Evolutionary conservation across 1,140 invertebrate species (phyloP), one percentile per base, ranked within the genome.

Genomic region (Diachasma alloeum): DNA sequence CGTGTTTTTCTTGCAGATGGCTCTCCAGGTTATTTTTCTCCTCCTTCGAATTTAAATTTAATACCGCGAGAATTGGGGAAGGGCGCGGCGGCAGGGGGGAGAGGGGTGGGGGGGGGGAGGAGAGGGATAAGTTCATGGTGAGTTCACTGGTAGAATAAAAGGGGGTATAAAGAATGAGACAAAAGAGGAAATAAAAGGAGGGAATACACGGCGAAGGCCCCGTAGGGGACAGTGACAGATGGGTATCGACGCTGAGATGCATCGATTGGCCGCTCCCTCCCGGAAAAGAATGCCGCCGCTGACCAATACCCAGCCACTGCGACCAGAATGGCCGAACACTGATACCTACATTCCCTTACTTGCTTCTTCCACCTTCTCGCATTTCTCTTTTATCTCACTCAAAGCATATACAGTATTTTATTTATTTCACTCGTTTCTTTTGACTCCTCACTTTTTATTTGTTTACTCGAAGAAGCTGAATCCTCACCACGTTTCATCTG

Each of bases 211-310:
- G 24, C 63, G 63, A 63, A 70, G 79, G 80, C 82, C 80, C 77
- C 63, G 81, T 82, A 81, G 79, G 53, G 81, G 88, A 89, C 88
- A 89, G 85, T 89, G 88, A 89, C 88, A 89, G 88, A 89, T 88
- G 87, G 84, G 86, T 87, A 89, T 89, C 88, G 87, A 84, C 83
- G 80, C 76, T 79, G 83, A 88, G 87, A 88, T 88, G 87, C 87
- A 88, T 88, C 87, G 87, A 88, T 88, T 88, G 87, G 87, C 87
- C 83, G 87, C 85, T 88, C 85, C 85, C 85, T 85, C 83, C 86
- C 85, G 87, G 87, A 88, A 88, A 88, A 88, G 87, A 88, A 88
- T 88, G 87, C 84, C 82, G 87, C 84, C 80, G 80, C 79, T 70
- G 86, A 85, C 87, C 87, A 88, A 88, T 88, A 84, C 87, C 85